These are phyloP conservation scores for Drosophila diplacantha DNA, from an alignment of 2,888 invertebrate genomes.

Conservation along the genomic window DNA sequence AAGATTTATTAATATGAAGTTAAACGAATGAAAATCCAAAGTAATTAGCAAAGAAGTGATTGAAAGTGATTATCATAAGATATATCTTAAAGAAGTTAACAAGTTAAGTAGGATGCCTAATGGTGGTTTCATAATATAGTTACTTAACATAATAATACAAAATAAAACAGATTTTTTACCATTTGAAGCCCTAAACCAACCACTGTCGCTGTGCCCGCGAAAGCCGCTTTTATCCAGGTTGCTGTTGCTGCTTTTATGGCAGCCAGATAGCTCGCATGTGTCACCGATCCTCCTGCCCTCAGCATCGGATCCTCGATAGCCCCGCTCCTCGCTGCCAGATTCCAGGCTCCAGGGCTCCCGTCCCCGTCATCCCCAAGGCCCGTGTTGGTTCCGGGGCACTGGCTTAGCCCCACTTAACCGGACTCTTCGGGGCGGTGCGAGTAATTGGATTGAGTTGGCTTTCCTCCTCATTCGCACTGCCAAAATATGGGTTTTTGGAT, in stretches of 20 bases:
- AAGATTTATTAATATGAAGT: too few relatives aligned
- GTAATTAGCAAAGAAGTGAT: too few relatives aligned
- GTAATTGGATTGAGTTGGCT: constrained; percentile 55
- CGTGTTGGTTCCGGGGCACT: constrained; percentile 35
- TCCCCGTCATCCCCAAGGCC: background rate
- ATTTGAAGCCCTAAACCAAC: background rate
- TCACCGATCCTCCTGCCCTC: constrained; percentile 49
- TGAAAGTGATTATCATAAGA: too few relatives aligned
- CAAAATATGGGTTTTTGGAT: constrained; percentile 23
- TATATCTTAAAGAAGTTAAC: background rate
- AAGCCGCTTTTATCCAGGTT: constrained; percentile 54
- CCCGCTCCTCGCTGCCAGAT: constrained; percentile 13
- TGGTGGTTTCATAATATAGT: background rate
- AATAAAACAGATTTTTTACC: background rate
- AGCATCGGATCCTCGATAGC: constrained; percentile 12
- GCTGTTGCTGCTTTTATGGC: constrained; percentile 68
- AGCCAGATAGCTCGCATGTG: constrained; percentile 61
- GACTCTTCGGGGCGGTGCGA: constrained; percentile 38
- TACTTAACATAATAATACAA: background rate
- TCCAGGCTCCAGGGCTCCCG: constrained; percentile 1
- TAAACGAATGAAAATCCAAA: too few relatives aligned
- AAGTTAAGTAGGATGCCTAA: fast-evolving
- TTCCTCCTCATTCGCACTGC: constrained; percentile 30
- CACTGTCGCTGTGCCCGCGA: constrained; percentile 6
- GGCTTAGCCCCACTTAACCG: constrained; percentile 57